Base-by-base conservation (phyloP, 2,797 vertebrate species). In the Florisuga fusca region DNA sequence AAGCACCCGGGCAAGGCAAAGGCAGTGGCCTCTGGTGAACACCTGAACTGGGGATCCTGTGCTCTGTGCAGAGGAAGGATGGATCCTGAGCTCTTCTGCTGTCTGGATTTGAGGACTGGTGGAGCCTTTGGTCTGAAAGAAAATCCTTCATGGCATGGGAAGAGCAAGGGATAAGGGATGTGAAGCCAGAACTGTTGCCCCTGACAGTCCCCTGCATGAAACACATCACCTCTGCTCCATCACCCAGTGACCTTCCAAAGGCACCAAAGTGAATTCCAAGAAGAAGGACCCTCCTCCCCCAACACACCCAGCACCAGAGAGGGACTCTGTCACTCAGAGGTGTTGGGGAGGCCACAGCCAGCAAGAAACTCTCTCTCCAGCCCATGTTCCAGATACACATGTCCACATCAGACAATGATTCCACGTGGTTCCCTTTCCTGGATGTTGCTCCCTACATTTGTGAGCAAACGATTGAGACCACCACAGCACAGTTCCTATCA, bases 281-380 rank as follows among this genome's bases (percentile, higher is more conserved):
- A 12, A 54, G 51, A 68, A 25, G 18, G 0, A n/a, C 25, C 21
- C 21, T 10, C 14, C 15, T 15, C 0, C 0, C 19, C 7, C 38
- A 45, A 29, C n/a, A 12, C 33, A 48, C 14, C 5, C 75, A 59
- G 53, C 6, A 17, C 46, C 43, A 14, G 48, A 10, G 17, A 27
- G 15, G n/a, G 13, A 10, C 46, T 26, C 16, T 26, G 41, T 27
- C 21, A 41, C 36, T 64, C 55, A 45, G 27, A 21, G 18, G 8
- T 55, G 38, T 43, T 74, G 75, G 18, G 31, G 23, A 61, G 7
- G 4, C 51, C 55, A 45, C 26, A 76, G 10, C 41, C 21, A 48
- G 31, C 33, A 8, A 6, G 23, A 59, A 67, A 45, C 15, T 29
- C 55, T 36, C 26, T 73, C 31, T 29, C 33, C 33, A 33, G 18